Percentiles rank a stretch among this genome's conserved stretches.
These are phyloP conservation scores for Drosophila conformis DNA, from an alignment of 2,888 invertebrate genomes.

Conservation along the genomic window DNA sequence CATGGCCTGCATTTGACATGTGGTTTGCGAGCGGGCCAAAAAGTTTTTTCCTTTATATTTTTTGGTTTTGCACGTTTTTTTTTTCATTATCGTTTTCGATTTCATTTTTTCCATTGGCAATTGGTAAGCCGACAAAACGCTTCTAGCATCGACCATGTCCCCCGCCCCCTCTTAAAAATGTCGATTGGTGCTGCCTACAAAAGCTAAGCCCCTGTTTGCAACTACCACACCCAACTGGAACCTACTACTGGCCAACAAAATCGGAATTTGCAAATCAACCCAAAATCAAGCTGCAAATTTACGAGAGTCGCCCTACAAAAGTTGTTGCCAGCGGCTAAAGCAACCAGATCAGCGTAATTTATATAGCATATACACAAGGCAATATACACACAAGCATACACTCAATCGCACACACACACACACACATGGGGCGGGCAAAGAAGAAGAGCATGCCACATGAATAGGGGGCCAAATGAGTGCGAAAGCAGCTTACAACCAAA, in stretches of 20 bases:
- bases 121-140: constrained; percentile 37
- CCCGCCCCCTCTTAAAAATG: neutral
- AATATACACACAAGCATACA: constrained; percentile 6
- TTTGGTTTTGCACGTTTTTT: neutral
- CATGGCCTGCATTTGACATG: constrained; percentile 77
- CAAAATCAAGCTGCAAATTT: constrained; percentile 68
- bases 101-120: constrained; percentile 27
- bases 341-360: constrained; percentile 71
- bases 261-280: constrained; percentile 60
- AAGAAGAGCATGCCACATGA: constrained; percentile 5
- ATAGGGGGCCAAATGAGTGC: constrained; percentile 50
- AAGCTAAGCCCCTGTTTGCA: neutral
- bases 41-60: constrained; percentile 17
- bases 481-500: constrained; percentile 72
- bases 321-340: constrained; percentile 43
- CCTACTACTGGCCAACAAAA: constrained; percentile 8
- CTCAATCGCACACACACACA: constrained; percentile 2
- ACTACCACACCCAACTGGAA: neutral
- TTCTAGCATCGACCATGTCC: neutral
- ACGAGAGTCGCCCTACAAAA: constrained; percentile 58
- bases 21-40: constrained; percentile 59
- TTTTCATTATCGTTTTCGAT: constrained; percentile 13
- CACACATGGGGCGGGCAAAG: neutral
- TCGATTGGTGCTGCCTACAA: neutral
- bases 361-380: constrained; percentile 36